A percentile compares a stretch with the other conserved stretches of the same genome.
Conservation (phyloP, 2,888 invertebrate species). For the Frankliniella intonsa region DNA sequence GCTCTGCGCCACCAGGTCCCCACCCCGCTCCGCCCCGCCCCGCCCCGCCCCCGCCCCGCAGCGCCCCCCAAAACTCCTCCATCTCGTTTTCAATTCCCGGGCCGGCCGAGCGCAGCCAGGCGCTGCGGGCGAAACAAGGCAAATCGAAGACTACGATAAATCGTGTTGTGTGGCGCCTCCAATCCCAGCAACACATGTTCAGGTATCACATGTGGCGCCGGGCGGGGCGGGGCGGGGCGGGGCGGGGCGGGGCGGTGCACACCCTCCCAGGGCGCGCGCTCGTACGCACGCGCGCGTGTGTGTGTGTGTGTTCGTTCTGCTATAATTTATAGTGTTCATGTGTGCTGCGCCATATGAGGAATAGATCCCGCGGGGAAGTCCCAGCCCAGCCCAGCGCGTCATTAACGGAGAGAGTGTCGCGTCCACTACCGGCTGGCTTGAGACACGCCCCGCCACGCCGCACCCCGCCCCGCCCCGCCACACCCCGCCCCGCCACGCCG, state of each 20-base stretch:
- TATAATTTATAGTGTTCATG: constrained; percentile 25
- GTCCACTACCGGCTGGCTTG: too few species aligned
- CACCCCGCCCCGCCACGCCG: not conserved
- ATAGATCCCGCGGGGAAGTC: not conserved
- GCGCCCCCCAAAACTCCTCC: not conserved
- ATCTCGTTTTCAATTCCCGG: too few species aligned
- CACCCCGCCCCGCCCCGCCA: not conserved
- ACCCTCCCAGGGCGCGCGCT: not conserved
- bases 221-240: too few species aligned
- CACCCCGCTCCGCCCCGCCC: not conserved
- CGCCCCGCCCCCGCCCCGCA: not conserved
- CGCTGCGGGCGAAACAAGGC: too few species aligned
- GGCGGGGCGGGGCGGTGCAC: not conserved
- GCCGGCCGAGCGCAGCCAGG: too few species aligned
- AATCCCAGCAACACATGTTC: constrained; percentile 18
- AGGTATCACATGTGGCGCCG: too few species aligned
- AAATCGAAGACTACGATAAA: too few species aligned
- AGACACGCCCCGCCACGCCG: not conserved
- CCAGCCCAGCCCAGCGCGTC: too few species aligned
- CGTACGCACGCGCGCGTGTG: not conserved
- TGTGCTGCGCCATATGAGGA: not conserved
- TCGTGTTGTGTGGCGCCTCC: not conserved
- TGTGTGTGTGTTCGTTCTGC: not conserved
- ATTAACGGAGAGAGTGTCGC: too few species aligned
- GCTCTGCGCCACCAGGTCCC: not conserved